Conservation (phyloP, 2,113 vertebrate species). For the Pterocles burchelli region DNA sequence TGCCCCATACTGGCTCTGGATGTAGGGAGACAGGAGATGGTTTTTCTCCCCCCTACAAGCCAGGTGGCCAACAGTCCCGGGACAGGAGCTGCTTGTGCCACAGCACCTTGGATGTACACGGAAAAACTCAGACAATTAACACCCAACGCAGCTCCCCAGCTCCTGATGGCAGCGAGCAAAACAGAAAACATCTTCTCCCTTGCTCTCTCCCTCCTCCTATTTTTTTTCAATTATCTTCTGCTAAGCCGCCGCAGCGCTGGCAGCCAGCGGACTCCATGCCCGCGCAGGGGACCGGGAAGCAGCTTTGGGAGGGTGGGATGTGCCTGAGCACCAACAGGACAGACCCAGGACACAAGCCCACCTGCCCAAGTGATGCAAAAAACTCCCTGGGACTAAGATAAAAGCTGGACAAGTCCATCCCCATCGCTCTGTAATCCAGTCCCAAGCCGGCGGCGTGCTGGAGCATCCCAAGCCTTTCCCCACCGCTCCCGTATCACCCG, state of each 20-base stretch:
- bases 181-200: rapidly evolving
- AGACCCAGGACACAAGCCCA: background rate
- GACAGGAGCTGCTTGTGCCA: background rate
- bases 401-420: background rate
- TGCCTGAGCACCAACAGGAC: rapidly evolving
- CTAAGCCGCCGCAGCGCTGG: rapidly evolving
- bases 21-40: background rate
- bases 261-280: background rate
- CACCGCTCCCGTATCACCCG: background rate
- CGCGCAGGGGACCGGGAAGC: rapidly evolving
- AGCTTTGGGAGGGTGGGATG: rapidly evolving
- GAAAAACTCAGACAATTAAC: background rate
- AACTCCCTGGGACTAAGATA: background rate
- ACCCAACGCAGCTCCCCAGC: background rate
- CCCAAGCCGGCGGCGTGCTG: background rate
- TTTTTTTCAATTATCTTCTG: background rate
- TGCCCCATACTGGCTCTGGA: background rate
- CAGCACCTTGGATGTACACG: background rate
- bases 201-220: background rate
- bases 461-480: background rate
- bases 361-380: rapidly evolving
- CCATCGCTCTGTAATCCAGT: rapidly evolving
- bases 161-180: background rate
- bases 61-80: background rate
- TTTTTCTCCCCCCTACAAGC: background rate